These are phyloP conservation scores for Cenopis cana DNA, from an alignment of 2,888 invertebrate genomes.

Conservation along the genomic window DNA sequence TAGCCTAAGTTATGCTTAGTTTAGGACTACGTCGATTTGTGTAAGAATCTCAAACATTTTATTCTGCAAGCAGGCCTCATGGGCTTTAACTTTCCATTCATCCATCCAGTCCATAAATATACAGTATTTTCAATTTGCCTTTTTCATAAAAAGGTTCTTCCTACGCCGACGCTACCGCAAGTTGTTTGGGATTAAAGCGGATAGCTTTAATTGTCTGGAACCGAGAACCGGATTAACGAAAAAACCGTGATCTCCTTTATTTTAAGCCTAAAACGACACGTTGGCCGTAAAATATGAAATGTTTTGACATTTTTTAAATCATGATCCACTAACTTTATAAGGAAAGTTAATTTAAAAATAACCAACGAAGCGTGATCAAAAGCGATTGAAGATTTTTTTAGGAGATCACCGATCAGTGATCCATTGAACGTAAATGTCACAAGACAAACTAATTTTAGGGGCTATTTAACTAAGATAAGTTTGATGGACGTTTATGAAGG, in stretches of 20 bases:
- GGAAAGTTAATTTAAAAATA: conserved; percentile 20
- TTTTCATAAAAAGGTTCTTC: background rate
- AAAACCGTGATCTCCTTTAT: conserved; percentile 40
- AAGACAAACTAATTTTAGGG: no score
- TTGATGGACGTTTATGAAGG: no score
- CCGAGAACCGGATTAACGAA: conserved; percentile 43
- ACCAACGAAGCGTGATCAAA: background rate
- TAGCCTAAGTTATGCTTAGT: no score
- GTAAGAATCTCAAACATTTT: no score
- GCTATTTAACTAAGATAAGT: no score
- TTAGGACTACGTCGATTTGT: no score
- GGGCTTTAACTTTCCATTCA: no score
- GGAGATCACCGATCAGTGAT: background rate
- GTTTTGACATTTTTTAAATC: conserved; percentile 34
- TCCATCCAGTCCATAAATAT: no score
- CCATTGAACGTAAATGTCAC: no score
- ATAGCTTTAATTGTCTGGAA: conserved; percentile 45
- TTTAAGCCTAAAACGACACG: conserved; percentile 36
- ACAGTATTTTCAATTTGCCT: background rate
- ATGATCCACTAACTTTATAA: conserved; percentile 9
- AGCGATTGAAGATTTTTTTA: conserved; percentile 7
- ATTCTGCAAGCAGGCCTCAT: no score
- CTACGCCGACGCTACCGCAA: conserved; percentile 73
- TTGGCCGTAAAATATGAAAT: conserved; percentile 26
- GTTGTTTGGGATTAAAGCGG: conserved; percentile 51